Percentiles rank a stretch among this genome's conserved stretches.
Conservation (phyloP, 1,140 invertebrate genomes). For the Cataglyphis hispanica region DNA sequence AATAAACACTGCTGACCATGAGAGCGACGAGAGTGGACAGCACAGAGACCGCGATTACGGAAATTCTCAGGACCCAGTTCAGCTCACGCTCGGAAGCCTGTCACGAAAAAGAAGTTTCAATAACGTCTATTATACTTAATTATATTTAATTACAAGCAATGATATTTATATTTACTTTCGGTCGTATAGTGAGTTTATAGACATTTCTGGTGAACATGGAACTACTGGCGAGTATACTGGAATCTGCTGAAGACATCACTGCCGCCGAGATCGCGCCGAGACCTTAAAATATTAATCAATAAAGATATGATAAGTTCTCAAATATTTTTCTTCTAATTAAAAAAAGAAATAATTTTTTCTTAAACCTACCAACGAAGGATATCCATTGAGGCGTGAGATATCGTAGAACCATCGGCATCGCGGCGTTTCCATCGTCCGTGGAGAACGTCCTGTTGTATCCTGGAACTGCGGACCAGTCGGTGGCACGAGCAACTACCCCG, state of each 20-base stretch:
- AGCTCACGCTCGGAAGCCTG: constrained; percentile 92
- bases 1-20: constrained; percentile 92
- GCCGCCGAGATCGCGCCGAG: constrained; percentile 93
- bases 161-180: constrained; percentile 87
- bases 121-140: not conserved
- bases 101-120: constrained; percentile 47
- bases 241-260: constrained; percentile 94
- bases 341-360: not conserved
- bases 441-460: constrained; percentile 84
- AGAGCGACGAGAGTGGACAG: constrained; percentile 91
- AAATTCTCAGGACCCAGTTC: constrained; percentile 91
- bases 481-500: constrained; percentile 90
- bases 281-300: constrained; percentile 82
- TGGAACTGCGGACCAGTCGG: constrained; percentile 89
- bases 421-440: constrained; percentile 88
- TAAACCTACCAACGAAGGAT: constrained; percentile 81
- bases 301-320: constrained; percentile 73
- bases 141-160: no score
- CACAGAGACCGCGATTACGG: constrained; percentile 90
- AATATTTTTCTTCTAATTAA: not conserved
- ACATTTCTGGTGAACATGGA: constrained; percentile 95
- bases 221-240: constrained; percentile 91
- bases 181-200: constrained; percentile 91
- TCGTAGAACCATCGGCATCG: constrained; percentile 92
- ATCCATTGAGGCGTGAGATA: constrained; percentile 90